Evolutionary conservation across 2,797 vertebrate species (phyloP), one percentile per base, ranked within the genome.

Genomic region (Chromis chromis): DNA sequence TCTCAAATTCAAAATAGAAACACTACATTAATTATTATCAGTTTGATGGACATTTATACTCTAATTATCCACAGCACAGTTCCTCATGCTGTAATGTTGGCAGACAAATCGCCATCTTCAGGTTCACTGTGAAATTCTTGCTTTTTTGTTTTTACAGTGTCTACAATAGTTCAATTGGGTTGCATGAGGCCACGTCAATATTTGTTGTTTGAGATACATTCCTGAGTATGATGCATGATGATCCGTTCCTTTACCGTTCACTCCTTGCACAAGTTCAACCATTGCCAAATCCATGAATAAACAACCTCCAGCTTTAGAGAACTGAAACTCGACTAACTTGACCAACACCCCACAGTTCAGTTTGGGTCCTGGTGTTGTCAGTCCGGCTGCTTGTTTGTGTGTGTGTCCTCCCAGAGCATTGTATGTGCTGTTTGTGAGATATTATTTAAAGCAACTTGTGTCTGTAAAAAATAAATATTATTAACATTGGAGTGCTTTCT

Each of bases 391-490:
- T 54, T 57, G 22, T 58, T 79, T 63, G 12, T 65, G 0, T 0
- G 9, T 1, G 17, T 73, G 48, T 64, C 27, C 25, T 62, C 69
- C 39, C 42, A 28, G 46, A 59, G 42, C 77, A 54, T 50, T 65
- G 1, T 65, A 46, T 70, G 70, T 85, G 74, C 25, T 66, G 69
- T 86, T 78, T 84, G 81, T 88, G 66, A 81, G 73, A 56, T 70
- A 72, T 86, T 69, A 73, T 88, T 85, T 81, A 57, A 77, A 50
- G 39, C 31, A 14, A 67, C 75, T 53, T 89, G 83, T 89, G 80
- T 87, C 60, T 8, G 33, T 69, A 25, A 81, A 78, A 85, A 81
- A 91, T 85, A 90, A 88, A 91, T 56, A 56, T 71, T 66, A 67
- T 79, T 62, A 39, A 71, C 9, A 55, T 24, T 66, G 39, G 21